These are phyloP conservation scores for Diarsia mendica DNA, from an alignment of 2,888 invertebrate species.

Conservation along the genomic window DNA sequence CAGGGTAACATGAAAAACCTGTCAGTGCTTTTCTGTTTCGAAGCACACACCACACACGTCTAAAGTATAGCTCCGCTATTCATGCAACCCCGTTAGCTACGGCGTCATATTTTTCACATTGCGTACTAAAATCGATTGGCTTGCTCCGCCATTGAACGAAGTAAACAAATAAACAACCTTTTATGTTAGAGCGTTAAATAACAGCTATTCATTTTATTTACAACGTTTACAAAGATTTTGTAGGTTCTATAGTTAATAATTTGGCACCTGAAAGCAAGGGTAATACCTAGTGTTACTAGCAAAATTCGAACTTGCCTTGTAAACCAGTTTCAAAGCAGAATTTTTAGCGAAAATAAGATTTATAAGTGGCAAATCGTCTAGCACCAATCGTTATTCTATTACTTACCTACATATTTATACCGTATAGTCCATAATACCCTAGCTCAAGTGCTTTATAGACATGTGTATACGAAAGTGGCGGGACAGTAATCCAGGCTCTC, in stretches of 20 bases:
- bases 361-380: not conserved
- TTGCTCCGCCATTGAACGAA: slow-evolving; percentile 15
- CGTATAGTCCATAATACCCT: not conserved
- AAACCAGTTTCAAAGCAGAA: not conserved
- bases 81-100: slow-evolving; percentile 28
- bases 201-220: slow-evolving; percentile 64
- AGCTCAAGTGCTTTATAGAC: slow-evolving; percentile 14
- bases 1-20: slow-evolving; percentile 19
- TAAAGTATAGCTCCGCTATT: slow-evolving; percentile 16
- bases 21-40: slow-evolving; percentile 25
- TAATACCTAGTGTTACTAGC: not conserved
- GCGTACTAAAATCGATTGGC: slow-evolving; percentile 39
- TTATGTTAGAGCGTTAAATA: slow-evolving; percentile 56
- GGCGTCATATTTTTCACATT: slow-evolving; percentile 32
- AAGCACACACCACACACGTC: slow-evolving; percentile 1
- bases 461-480: slow-evolving; percentile 15
- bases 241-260: slow-evolving; percentile 26
- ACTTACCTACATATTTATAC: not conserved
- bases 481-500: slow-evolving; percentile 35
- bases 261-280: not conserved
- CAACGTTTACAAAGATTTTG: slow-evolving; percentile 58
- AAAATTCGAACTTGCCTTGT: not conserved
- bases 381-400: not conserved
- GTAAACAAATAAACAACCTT: slow-evolving; percentile 55
- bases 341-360: not conserved